Base-by-base conservation (phyloP, 2,888 invertebrate species). In the Thecophora atra region DNA sequence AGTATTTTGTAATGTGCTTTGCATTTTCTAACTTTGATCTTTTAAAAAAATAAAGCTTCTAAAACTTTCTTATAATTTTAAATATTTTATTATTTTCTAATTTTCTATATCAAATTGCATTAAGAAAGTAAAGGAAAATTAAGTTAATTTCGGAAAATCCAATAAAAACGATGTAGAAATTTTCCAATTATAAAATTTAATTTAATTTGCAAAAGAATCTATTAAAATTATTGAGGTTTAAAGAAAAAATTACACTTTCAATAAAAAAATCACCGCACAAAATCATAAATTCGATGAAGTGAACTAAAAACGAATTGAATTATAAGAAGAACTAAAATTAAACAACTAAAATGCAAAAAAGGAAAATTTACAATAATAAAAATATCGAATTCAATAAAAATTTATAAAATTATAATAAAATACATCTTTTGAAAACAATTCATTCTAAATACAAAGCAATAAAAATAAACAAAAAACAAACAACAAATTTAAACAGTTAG, bases 401-500 rank as follows among this genome's bases (percentile, higher is more conserved):
- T 44, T 44, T 44, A 44, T 13, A 44, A 44, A 44, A 44, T 44
- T 44, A 44, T 44, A 7, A 7, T 7, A 44, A 44, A 44, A 44
- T 44, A 11, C 7, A 13, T 13, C 44, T 44, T 44, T 11, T 44
- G 13, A 44, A 44, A 44, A 44, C 44, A 44, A 44, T 44, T 44
- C 13, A 13, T 44, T 44, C 13, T 44, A 11, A 44, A 44, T 11
- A 44, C 44, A 44, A 44, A 44, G 13, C 44, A 44, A 44, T 44
- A 44, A 11, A 11, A 11, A 13, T 44, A 13, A 11, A 11, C 13
- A 44, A 44, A 44, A 44, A 11, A 44, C 47, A 51, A 52, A 37
- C 69, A 73, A 63, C 64, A 58, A 58, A 26, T 69, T 19, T 7
- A 60, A 15, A n/a, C 42, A 70, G 58, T 58, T 19, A 28, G 44